These are phyloP conservation scores for Pteromalus puparum DNA, from an alignment of 1,140 invertebrate genomes.

Conservation along the genomic window DNA sequence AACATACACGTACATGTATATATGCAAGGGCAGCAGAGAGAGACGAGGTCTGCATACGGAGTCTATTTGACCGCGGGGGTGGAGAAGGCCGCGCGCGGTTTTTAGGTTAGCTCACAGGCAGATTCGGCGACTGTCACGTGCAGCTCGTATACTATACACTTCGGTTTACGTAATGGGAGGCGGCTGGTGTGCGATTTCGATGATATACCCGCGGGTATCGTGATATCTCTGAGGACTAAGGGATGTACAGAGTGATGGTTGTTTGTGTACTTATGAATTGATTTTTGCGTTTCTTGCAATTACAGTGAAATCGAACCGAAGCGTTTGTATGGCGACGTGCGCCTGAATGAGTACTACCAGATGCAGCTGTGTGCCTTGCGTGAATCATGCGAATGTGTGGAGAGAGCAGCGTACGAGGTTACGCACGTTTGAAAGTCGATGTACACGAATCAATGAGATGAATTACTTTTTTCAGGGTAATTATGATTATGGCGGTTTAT, in stretches of 20 bases:
- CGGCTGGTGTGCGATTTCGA: too few relatives aligned
- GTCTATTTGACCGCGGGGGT: background rate
- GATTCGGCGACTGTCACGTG: background rate
- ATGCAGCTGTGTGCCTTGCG: background rate
- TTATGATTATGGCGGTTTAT: background rate
- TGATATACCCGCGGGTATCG: too few relatives aligned
- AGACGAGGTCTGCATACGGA: background rate
- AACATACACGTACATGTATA: background rate
- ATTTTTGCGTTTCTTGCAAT: background rate
- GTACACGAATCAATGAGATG: too few relatives aligned
- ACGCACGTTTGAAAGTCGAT: too few relatives aligned
- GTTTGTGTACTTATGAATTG: background rate
- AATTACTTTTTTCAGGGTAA: background rate
- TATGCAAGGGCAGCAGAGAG: background rate
- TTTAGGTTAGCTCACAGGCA: background rate
- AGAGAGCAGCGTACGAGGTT: background rate
- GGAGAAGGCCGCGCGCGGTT: background rate
- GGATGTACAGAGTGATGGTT: too few relatives aligned
- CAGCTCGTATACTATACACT: background rate
- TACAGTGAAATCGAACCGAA: too few relatives aligned
- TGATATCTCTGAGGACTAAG: too few relatives aligned
- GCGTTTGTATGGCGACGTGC: too few relatives aligned
- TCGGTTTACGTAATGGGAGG: too few relatives aligned
- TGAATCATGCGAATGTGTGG: background rate
- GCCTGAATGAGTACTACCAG: background rate